Evolutionary conservation across 35 echinoderm and acorn worm species (phyloP).

Genomic region (Ophioderma brevispina): DNA sequence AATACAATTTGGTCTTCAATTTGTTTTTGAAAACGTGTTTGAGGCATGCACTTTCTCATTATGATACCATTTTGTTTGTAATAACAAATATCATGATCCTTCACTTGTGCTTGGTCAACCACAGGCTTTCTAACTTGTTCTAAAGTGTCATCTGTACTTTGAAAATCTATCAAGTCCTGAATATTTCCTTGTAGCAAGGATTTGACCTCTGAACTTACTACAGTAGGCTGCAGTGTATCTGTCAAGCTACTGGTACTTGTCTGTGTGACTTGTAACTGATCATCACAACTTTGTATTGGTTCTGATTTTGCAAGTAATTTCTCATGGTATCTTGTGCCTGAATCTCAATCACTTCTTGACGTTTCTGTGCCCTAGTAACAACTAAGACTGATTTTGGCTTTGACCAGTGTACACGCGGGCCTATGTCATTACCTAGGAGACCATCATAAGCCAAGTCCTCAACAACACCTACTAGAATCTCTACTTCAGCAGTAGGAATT

Average conservation of each 20-base stretch:
- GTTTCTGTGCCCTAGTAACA: not conserved
- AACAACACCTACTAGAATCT: not conserved
- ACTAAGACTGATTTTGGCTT: not conserved
- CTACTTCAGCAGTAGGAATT: not conserved
- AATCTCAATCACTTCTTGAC: not conserved
- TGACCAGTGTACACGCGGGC: not conserved
- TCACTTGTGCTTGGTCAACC: not conserved
- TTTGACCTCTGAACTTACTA: too few species aligned
- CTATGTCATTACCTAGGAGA: not conserved
- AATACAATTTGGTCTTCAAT: too few species aligned
- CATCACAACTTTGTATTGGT: not conserved
- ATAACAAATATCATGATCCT: not conserved
- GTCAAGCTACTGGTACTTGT: not conserved
- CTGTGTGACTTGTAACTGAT: too few species aligned
- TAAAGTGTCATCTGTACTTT: not conserved
- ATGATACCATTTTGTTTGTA: too few species aligned
- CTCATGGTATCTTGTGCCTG: too few species aligned
- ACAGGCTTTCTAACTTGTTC: not conserved
- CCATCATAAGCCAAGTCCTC: too few species aligned
- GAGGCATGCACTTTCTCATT: not conserved
- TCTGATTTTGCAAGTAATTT: not conserved
- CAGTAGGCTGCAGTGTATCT: not conserved
- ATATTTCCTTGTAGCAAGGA: not conserved
- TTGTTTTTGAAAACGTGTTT: not conserved
- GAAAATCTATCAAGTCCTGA: not conserved